A percentile compares a stretch with the other conserved stretches of the same genome.
Conservation (phyloP, 2,888 invertebrate genomes). For the Drosophila nr. medialis region DNA sequence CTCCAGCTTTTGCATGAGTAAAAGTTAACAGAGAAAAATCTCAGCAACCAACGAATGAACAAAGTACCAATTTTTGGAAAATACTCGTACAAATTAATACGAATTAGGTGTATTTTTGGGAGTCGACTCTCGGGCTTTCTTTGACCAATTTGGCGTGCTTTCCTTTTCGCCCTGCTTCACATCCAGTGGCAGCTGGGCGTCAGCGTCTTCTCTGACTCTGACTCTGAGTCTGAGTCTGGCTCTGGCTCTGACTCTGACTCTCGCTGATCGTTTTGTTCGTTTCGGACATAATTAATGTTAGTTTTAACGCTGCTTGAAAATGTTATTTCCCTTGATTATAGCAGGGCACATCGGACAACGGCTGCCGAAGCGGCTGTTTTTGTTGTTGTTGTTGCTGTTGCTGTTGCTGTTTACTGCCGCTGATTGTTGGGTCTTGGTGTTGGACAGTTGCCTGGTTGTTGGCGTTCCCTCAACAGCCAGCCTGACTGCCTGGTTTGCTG, state of each 20-base stretch:
- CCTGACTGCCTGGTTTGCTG: conserved; percentile 60
- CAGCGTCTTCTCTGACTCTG: conserved; percentile 9
- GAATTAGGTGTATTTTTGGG: background rate
- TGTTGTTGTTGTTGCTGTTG: conserved; percentile 43
- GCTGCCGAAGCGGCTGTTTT: conserved; percentile 52
- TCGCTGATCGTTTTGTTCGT: conserved; percentile 78
- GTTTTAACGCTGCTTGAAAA: conserved; percentile 84
- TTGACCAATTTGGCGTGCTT: conserved; percentile 46
- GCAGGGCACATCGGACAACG: conserved; percentile 69
- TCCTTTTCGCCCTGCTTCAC: conserved; percentile 26
- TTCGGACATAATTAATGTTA: conserved; percentile 84
- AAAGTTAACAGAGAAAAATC: background rate
- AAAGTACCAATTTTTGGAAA: background rate
- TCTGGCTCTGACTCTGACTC: conserved; percentile 11
- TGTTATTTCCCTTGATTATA: conserved; percentile 85
- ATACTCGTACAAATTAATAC: background rate
- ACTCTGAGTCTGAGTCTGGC: background rate
- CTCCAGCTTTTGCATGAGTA: background rate
- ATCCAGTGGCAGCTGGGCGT: conserved; percentile 5
- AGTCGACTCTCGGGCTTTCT: conserved; percentile 10
- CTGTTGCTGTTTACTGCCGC: conserved; percentile 65
- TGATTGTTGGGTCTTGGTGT: conserved; percentile 70
- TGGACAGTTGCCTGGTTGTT: conserved; percentile 40
- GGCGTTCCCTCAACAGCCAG: conserved; percentile 39
- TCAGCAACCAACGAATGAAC: background rate